phyloP scores from a whole-genome alignment of 2,113 vertebrate genomes.

The Chroicocephalus ridibundus region DNA sequence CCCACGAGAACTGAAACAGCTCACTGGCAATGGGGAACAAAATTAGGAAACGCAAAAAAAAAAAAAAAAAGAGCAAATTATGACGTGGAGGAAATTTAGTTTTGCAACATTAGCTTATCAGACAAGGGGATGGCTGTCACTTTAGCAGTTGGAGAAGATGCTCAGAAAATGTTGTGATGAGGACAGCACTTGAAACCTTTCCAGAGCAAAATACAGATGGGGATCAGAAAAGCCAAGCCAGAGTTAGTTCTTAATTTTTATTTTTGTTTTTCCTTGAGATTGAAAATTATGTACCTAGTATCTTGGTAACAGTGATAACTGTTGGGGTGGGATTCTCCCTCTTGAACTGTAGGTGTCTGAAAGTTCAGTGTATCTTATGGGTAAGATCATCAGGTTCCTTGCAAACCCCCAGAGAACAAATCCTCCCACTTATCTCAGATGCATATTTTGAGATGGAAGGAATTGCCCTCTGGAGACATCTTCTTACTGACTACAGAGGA shows the following conservation, averaged over 20 bases:
- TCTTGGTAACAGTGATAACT: neutral
- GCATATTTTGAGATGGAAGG: neutral
- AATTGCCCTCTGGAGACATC: conserved; percentile 18
- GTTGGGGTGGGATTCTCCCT: neutral
- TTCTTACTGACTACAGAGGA: neutral
- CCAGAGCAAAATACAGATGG: neutral
- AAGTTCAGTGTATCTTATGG: neutral
- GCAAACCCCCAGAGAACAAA: neutral
- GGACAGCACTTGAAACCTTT: neutral
- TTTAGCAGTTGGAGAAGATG: neutral
- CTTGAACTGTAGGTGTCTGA: conserved; percentile 34
- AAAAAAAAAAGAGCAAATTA: neutral
- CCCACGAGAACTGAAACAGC: neutral
- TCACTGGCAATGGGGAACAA: neutral
- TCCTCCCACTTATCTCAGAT: conserved; percentile 26
- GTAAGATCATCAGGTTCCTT: neutral
- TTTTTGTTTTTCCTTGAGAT: neutral
- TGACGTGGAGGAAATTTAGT: neutral
- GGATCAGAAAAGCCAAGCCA: neutral
- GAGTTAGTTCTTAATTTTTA: neutral
- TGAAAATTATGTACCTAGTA: neutral
- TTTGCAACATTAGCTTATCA: neutral
- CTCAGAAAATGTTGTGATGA: neutral
- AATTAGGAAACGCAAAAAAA: neutral
- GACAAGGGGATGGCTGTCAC: neutral